Evolutionary conservation across 2,113 vertebrate genomes (phyloP).

Genomic region (Rhabdomys dilectus): DNA sequence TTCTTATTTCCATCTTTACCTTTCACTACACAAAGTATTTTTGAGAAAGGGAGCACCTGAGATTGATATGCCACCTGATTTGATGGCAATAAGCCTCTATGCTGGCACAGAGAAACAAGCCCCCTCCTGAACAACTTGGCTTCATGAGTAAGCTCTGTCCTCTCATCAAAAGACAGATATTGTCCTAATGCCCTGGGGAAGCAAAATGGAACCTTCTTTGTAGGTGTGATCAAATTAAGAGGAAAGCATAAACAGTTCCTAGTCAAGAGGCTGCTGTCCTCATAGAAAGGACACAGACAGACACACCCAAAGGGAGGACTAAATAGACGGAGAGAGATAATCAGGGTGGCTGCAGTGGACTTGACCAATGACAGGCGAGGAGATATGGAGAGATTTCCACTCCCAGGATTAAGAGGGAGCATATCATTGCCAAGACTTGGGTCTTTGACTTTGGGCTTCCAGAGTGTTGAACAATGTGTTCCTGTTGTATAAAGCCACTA

Average conservation of each 20-base stretch:
- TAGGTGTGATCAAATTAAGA: neutral
- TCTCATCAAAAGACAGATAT: neutral
- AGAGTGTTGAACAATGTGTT: neutral
- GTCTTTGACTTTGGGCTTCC: neutral
- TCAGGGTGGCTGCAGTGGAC: neutral
- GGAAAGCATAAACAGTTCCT: neutral
- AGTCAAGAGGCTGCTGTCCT: neutral
- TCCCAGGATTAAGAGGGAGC: neutral
- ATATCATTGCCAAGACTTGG: fast-evolving
- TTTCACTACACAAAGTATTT: neutral
- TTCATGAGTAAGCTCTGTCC: neutral
- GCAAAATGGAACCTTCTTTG: neutral
- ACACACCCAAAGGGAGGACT: neutral
- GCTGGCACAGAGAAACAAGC: neutral
- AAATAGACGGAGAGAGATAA: neutral
- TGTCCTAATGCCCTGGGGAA: no score
- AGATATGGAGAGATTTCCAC: neutral
- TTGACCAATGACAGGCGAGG: no score
- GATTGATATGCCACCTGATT: neutral
- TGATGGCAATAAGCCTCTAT: neutral
- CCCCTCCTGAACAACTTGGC: neutral
- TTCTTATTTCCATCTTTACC: neutral
- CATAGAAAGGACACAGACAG: neutral
- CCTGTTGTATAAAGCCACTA: no score
- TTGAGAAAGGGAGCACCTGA: neutral